These are phyloP conservation scores for Melanaphis sacchari DNA, from an alignment of 1,140 invertebrate genomes.

Conservation along the genomic window DNA sequence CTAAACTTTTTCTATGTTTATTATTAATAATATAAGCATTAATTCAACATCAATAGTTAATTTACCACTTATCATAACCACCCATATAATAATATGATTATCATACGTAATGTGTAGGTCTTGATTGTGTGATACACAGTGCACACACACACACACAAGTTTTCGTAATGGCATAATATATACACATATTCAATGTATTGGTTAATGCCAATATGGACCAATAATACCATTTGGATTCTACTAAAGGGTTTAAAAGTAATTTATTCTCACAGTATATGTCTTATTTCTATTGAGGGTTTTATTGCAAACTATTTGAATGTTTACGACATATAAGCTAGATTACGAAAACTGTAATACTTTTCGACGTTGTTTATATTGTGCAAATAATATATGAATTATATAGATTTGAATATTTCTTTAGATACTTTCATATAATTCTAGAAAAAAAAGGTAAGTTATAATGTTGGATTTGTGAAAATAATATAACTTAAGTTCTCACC, in stretches of 20 bases:
- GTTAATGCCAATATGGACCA: neutral
- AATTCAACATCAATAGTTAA: no score
- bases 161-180: neutral
- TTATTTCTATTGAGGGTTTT: neutral
- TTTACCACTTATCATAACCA: no score
- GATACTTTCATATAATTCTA: neutral
- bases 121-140: neutral
- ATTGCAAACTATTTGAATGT: constrained; percentile 23
- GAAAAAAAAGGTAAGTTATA: neutral
- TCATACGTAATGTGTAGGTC: no score
- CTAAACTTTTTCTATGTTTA: no score
- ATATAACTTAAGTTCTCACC: neutral
- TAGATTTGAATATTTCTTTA: neutral
- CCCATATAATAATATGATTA: no score
- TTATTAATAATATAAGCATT: no score
- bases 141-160: neutral
- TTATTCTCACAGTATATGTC: constrained; percentile 4
- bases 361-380: neutral
- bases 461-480: neutral
- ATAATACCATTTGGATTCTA: neutral
- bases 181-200: neutral
- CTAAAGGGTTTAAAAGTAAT: neutral
- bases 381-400: neutral
- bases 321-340: neutral
- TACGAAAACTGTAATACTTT: neutral